A percentile compares a stretch with the other conserved stretches of the same genome.
These are phyloP conservation scores for Sebastes hubbsi DNA, from an alignment of 2,797 vertebrate species.

Conservation along the genomic window DNA sequence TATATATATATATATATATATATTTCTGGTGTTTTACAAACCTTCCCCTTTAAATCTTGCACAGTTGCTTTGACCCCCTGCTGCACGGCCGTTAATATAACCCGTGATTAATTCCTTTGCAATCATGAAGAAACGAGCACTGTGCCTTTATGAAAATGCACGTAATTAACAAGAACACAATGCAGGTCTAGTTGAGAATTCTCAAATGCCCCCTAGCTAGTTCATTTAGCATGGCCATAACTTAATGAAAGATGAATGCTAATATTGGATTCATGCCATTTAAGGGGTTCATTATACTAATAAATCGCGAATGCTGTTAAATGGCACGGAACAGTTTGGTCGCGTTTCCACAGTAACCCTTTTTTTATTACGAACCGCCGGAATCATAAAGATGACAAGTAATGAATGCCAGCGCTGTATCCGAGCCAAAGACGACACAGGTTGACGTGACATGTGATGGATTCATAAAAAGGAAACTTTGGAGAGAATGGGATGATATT, in stretches of 20 bases:
- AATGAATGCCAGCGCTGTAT: conserved; percentile 21
- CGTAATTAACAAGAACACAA: conserved; percentile 66
- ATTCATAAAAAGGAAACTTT: conserved; percentile 19
- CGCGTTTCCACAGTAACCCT: conserved; percentile 42
- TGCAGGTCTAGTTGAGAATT: conserved; percentile 38
- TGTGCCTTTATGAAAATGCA: conserved; percentile 54
- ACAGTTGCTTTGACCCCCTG: conserved; percentile 27
- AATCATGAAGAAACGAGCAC: conserved; percentile 35
- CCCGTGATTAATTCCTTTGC: conserved; percentile 46
- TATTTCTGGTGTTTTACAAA: not conserved
- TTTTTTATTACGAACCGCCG: conserved; percentile 31
- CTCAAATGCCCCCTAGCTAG: conserved; percentile 44
- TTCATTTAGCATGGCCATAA: conserved; percentile 57
- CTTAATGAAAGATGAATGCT: conserved; percentile 67
- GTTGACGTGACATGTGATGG: conserved; percentile 15
- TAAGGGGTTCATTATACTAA: conserved; percentile 64
- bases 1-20: not conserved
- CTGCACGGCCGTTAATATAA: conserved; percentile 27
- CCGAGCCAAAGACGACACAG: conserved; percentile 2
- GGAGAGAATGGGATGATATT: conserved; percentile 6
- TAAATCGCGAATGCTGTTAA: conserved; percentile 52
- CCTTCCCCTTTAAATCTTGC: not conserved
- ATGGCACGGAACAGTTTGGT: conserved; percentile 48
- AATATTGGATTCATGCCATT: conserved; percentile 68
- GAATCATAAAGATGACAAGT: conserved; percentile 29